A percentile compares a stretch with the other conserved stretches of the same genome.
Evolutionary conservation across 2,888 invertebrate genomes (phyloP).

Genomic region (Phrixothrix hirtus): DNA sequence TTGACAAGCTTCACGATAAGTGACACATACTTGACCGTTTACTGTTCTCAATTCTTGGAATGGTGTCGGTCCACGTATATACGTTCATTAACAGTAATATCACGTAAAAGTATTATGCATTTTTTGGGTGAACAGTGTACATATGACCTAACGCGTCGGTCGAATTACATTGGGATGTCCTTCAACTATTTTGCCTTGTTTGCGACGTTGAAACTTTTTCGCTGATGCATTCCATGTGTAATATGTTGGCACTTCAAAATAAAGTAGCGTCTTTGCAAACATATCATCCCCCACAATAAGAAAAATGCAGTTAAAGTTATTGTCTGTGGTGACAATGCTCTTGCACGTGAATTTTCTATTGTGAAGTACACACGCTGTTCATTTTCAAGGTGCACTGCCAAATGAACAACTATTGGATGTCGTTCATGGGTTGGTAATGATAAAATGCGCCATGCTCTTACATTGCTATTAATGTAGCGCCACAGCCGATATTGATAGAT

Average conservation of each 20-base stretch:
- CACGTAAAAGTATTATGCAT: conserved; percentile 7
- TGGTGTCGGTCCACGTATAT: conserved; percentile 19
- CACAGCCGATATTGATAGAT: no score
- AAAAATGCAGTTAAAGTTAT: conserved; percentile 26
- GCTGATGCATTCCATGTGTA: conserved; percentile 22
- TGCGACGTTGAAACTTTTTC: conserved; percentile 22
- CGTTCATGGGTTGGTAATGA: no score
- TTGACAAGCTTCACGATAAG: conserved; percentile 21
- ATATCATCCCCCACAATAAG: conserved; percentile 12
- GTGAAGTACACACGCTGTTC: conserved; percentile 28
- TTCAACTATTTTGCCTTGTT: conserved; percentile 13
- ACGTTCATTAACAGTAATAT: conserved; percentile 15
- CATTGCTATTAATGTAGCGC: no score
- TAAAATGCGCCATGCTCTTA: no score
- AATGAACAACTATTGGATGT: no score
- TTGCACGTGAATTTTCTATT: conserved; percentile 2
- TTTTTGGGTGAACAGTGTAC: conserved; percentile 13
- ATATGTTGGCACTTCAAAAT: conserved; percentile 19
- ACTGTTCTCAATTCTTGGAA: conserved; percentile 13
- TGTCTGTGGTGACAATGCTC: conserved; percentile 10
- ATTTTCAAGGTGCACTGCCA: conserved; percentile 24
- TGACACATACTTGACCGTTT: conserved; percentile 15
- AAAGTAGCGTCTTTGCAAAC: conserved; percentile 28
- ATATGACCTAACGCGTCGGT: no score
- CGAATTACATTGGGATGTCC: no score